Conservation (phyloP, 2,797 vertebrate species). For the Poecilia velifera region DNA sequence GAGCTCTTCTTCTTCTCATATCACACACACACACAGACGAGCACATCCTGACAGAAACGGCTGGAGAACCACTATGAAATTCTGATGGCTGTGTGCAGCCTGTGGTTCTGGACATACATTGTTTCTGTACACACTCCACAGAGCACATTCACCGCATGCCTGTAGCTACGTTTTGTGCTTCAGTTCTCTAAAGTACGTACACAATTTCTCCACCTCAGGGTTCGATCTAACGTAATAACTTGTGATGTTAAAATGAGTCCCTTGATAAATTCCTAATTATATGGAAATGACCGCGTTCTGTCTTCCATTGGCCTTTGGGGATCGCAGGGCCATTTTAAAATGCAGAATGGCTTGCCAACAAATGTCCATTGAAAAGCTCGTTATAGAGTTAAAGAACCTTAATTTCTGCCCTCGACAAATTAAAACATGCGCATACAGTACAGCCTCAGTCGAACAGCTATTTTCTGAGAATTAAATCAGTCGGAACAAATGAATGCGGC, state of each 20-base stretch:
- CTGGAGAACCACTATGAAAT: constrained; percentile 55
- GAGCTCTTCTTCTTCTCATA: constrained; percentile 38
- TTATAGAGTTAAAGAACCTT: constrained; percentile 25
- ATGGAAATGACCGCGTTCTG: constrained; percentile 56
- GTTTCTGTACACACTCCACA: constrained; percentile 16
- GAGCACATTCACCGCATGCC: constrained; percentile 41
- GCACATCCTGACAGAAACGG: constrained; percentile 32
- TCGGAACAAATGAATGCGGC: background rate
- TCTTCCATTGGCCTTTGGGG: constrained; percentile 53
- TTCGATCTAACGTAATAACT: constrained; percentile 48
- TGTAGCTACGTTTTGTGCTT: constrained; percentile 38
- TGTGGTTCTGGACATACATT: constrained; percentile 44
- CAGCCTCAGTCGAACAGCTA: background rate
- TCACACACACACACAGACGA: background rate
- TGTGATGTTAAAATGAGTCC: constrained; percentile 57
- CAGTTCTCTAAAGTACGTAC: constrained; percentile 46
- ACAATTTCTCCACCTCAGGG: constrained; percentile 42
- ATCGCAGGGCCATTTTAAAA: constrained; percentile 35
- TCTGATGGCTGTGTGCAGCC: constrained; percentile 53
- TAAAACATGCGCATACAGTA: constrained; percentile 10
- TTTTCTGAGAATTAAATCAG: background rate
- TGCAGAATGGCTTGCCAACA: constrained; percentile 41
- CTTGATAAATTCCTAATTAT: constrained; percentile 69
- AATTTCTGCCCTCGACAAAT: constrained; percentile 31
- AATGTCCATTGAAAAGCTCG: constrained; percentile 44